Base-by-base conservation (phyloP, 2,888 invertebrate genomes). In the Bedellia somnulentella region DNA sequence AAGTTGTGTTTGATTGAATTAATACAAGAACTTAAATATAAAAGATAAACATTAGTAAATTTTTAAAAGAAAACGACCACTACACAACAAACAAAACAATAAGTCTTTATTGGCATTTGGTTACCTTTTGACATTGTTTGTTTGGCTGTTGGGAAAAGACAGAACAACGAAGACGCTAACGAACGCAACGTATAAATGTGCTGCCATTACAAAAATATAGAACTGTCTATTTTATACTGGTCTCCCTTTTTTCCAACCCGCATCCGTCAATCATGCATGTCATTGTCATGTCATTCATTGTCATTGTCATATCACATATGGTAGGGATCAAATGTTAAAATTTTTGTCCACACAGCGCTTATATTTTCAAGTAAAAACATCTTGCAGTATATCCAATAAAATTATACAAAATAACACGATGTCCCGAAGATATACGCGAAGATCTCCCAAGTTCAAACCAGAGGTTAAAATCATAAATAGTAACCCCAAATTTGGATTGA, bases 251-350 rank as follows among this genome's bases (percentile, higher is more conserved):
- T n/a, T n/a, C n/a, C n/a, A n/a, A n/a, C n/a, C n/a, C n/a, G n/a
- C n/a, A n/a, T n/a, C n/a, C n/a, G n/a, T n/a, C n/a, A n/a, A n/a
- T n/a, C n/a, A n/a, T n/a, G n/a, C n/a, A n/a, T n/a, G n/a, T n/a
- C n/a, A n/a, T n/a, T n/a, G n/a, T n/a, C n/a, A n/a, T n/a, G n/a
- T n/a, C n/a, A n/a, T n/a, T n/a, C n/a, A n/a, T n/a, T n/a, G n/a
- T n/a, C n/a, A n/a, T n/a, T n/a, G n/a, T n/a, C n/a, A n/a, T n/a
- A n/a, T n/a, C n/a, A n/a, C n/a, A n/a, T n/a, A n/a, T n/a, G n/a
- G n/a, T n/a, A n/a, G n/a, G n/a, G n/a, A n/a, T n/a, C 60, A 60
- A 53, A 73, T 71, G 73, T 66, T 71, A 73, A 71, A 67, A 58
- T 64, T 70, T 51, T 50, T 66, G 57, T 62, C 45, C 47, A 54